Evolutionary conservation across 2,113 vertebrate genomes (phyloP), one percentile per base, ranked within the genome.

Genomic region (Theristicus caerulescens): DNA sequence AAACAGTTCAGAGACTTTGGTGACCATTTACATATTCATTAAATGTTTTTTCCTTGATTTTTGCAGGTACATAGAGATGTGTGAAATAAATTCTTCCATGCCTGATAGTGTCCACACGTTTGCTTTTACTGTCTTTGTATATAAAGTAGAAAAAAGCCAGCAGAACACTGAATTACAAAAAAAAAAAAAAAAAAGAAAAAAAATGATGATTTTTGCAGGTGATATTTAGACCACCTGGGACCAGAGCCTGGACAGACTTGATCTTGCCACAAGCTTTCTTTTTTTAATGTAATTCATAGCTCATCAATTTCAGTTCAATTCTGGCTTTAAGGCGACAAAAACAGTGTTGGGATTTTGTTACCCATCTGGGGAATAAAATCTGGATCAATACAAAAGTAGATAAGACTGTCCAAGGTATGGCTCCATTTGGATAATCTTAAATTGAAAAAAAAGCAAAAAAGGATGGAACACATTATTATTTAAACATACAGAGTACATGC

Each of bases 401-500:
- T 25, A 31, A 79, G 54, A 36, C 38, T 59, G 26, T 27, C 36
- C 49, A 73, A 49, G 36, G 17, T 32, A 70, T 29, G 7, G 51
- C 44, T 70, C 42, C 42, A 26, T 36, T 51, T 51, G 32, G 38
- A 70, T 22, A 71, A 49, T 27, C 74, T 38, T 49, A 52, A 70
- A 69, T 29, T 42, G 10, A n/a, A 52, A 61, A n/a, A 51, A 62
- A 34, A 11, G 22, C 24, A 81, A 5, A 29, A 59, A 10, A 42
- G 16, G 36, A 52, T 14, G 29, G 32, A 78, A 73, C 11, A 24
- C 10, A 13, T 36, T 19, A 55, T 17, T 52, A 42, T n/a, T 76
- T 46, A 46, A 77, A 55, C 11, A 36, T 10, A 26, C 2, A 32
- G 18, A 83, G 9, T 12, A 38, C 0, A 0, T 16, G 7, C 10